Evolutionary conservation across 2,113 vertebrate genomes (phyloP).

Genomic region (Oenanthe oenanthe): DNA sequence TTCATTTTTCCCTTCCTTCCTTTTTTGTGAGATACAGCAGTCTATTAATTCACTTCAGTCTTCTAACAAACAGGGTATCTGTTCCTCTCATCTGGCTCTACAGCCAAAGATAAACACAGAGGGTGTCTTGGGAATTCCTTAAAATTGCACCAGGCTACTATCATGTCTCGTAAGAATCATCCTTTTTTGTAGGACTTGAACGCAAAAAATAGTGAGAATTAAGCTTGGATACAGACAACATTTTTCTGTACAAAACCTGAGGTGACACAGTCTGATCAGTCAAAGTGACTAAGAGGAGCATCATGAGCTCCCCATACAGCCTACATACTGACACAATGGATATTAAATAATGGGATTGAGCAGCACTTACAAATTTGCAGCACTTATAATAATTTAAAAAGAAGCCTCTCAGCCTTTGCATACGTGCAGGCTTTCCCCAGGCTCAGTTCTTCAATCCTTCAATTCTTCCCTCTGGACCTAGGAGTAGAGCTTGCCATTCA

Average conservation of each 20-base stretch:
- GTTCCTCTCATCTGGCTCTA: neutral
- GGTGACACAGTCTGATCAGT: neutral
- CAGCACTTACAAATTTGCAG: neutral
- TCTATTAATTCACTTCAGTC: slow-evolving; percentile 30
- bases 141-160: neutral
- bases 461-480: neutral
- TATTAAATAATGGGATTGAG: neutral
- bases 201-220: neutral
- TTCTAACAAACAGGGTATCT: neutral
- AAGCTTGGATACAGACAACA: neutral
- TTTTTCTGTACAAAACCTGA: neutral
- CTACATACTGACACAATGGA: neutral
- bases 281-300: neutral
- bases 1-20: slow-evolving; percentile 39
- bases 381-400: neutral
- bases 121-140: neutral
- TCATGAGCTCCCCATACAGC: neutral
- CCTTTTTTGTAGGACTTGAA: neutral
- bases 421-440: neutral
- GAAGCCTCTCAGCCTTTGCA: neutral
- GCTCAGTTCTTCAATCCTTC: neutral
- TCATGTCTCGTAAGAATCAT: neutral
- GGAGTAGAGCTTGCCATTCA: neutral
- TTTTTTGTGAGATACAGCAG: slow-evolving; percentile 23
- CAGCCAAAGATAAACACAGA: slow-evolving; percentile 40